Evolutionary conservation across 2,113 vertebrate genomes (phyloP).

Genomic region (Pampusana beccarii): DNA sequence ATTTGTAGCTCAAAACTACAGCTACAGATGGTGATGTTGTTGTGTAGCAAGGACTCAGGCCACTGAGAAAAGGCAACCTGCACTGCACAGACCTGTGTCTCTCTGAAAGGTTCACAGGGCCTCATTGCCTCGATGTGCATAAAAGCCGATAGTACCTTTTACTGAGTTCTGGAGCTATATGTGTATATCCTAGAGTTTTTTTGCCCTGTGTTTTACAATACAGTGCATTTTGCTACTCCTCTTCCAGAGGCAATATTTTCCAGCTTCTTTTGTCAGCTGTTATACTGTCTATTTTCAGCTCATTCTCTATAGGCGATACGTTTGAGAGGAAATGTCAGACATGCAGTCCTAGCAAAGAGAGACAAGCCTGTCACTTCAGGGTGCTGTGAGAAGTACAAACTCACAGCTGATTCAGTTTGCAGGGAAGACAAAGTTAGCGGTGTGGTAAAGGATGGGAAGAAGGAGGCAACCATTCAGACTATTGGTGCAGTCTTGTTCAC

Average conservation of each 20-base stretch:
- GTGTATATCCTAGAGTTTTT: not conserved
- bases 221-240: not conserved
- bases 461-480: not conserved
- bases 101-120: not conserved
- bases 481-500: not conserved
- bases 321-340: not conserved
- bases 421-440: not conserved
- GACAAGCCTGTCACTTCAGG: not conserved
- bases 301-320: not conserved
- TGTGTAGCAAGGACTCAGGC: not conserved
- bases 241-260: not conserved
- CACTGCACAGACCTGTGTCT: not conserved
- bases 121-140: fast-evolving
- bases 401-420: not conserved
- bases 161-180: not conserved
- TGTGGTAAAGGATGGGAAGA: not conserved
- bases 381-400: not conserved
- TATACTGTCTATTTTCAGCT: not conserved
- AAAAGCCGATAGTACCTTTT: not conserved
- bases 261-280: not conserved
- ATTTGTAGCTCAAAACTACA: constrained; percentile 82
- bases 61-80: not conserved
- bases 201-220: not conserved
- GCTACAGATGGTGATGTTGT: constrained; percentile 45
- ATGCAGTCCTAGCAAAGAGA: fast-evolving